These are phyloP conservation scores for Brachypteracias leptosomus DNA, from an alignment of 2,113 vertebrate species.

Conservation along the genomic window DNA sequence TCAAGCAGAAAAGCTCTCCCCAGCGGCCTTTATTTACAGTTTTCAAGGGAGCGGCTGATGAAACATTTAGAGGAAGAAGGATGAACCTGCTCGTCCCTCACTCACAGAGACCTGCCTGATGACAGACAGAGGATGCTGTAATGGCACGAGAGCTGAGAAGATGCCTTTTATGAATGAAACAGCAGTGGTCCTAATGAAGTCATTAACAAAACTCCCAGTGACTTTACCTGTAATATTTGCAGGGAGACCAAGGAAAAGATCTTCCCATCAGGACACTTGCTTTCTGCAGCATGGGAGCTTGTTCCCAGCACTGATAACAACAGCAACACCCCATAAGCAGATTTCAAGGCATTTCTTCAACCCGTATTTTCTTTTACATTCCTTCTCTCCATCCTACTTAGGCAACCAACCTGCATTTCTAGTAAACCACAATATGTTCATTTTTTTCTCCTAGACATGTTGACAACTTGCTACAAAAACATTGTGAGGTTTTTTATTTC, in stretches of 20 bases:
- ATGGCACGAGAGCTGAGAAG: slow-evolving; percentile 14
- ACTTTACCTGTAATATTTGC: neutral
- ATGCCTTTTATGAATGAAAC: slow-evolving; percentile 23
- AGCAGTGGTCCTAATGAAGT: neutral
- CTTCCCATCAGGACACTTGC: neutral
- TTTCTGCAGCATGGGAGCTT: neutral
- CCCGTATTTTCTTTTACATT: neutral
- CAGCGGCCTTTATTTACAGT: slow-evolving; percentile 78
- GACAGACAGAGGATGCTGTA: slow-evolving; percentile 67
- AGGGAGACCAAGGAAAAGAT: neutral
- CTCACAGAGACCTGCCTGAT: slow-evolving; percentile 23
- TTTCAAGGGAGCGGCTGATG: slow-evolving; percentile 60
- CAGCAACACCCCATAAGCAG: neutral
- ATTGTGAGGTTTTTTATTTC: neutral
- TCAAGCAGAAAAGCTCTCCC: slow-evolving; percentile 74
- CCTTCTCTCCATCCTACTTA: neutral
- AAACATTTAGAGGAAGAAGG: slow-evolving; percentile 72
- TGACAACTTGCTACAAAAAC: neutral
- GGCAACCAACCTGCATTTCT: neutral
- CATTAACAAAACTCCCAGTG: neutral
- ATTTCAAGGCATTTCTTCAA: neutral
- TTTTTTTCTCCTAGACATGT: neutral
- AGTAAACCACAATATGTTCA: neutral
- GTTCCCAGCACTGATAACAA: neutral
- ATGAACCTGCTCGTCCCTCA: slow-evolving; percentile 49